Base-by-base conservation (phyloP, 2,797 vertebrate species). In the Gastrophryne carolinensis region DNA sequence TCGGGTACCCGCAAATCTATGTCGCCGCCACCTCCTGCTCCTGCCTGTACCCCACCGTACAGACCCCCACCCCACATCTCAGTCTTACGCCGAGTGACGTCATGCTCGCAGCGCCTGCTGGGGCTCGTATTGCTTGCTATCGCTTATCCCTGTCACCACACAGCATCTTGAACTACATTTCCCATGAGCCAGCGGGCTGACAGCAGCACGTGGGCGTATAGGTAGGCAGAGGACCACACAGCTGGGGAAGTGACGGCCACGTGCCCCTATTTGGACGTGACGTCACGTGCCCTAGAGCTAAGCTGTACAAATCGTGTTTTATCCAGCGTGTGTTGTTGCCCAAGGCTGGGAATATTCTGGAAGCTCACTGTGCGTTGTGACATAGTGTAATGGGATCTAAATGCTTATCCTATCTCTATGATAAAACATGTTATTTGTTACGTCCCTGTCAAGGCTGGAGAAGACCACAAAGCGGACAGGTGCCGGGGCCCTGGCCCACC, bases 71-170 rank as follows among this genome's bases (percentile, higher is more conserved):
- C 49, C 32, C 39, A 49, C 34, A 29, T 34, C 50, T 50, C 10
- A 54, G 21, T 54, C 13, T 37, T 15, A 56, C 50, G 56, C 34
- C 21, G 19, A 56, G 13, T 27, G 50, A 68, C 65, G 65, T 68
- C 65, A 54, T 8, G 1, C 0, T 6, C 34, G 65, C 65, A 26
- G 1, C 10, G 65, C 10, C 3, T 19, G n/a, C 65, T 68, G 65
- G 65, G 34, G n/a, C 34, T 19, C 26, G 32, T 68, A 56, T 35
- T 68, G 5, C 8, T 35, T 6, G n/a, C 52, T 27, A 5, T 2
- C 1, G 15, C 1, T 9, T 5, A 5, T n/a, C 21, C 11, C 34
- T 23, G 12, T 4, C 11, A 21, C 6, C 10, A 13, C 11, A 9
- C 8, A 1, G 7, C n/a, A 6, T 9, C 8, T 1, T 3, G 23